Base-by-base conservation (phyloP, 1,140 invertebrate species). In the Camponotus vicinus region DNA sequence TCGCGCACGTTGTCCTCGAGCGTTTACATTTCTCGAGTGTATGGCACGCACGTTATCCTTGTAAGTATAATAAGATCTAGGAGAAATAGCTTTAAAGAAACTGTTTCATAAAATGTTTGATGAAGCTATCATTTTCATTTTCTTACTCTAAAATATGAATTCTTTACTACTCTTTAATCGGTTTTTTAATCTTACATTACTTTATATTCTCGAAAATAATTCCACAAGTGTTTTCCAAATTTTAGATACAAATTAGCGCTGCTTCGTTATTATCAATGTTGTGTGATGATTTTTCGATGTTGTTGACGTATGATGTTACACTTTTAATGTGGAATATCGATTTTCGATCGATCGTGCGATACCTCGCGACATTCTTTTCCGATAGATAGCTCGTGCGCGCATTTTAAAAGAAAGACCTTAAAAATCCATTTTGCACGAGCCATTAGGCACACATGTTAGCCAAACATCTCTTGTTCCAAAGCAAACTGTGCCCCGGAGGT, bases 381-480 rank as follows among this genome's bases (percentile, higher is more conserved):
- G 34, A 63, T 64, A 42, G 64, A 83, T 83, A 75, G 27, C 42
- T 77, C 27, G 71, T 37, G 42, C 27, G 49, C 18, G 66, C 69
- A 49, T 85, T 79, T 87, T 80, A 86, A 88, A 91, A 92, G 82
- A 85, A 79, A 84, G 80, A 87, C 82, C 90, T 91, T 87, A 88
- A 92, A 93, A 92, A 93, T 93, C 90, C 91, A 93, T 93, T 92
- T 93, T 88, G 87, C 92, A 89, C 89, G 90, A 86, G 57, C 92
- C 92, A 93, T 93, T 93, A 93, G 88, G 90, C 89, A 89, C 90
- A 92, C 90, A 92, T 90, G 92, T 91, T 93, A 89, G 87, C 89
- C 92, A 93, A 93, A 93, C 92, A 93, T 91, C 90, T 89, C 88
- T 64, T 71, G 67, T 90, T 91, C 90, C 90, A 91, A 92, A 91